Base-by-base conservation (phyloP, 2,113 vertebrate genomes). In the Myxocyprinus asiaticus region DNA sequence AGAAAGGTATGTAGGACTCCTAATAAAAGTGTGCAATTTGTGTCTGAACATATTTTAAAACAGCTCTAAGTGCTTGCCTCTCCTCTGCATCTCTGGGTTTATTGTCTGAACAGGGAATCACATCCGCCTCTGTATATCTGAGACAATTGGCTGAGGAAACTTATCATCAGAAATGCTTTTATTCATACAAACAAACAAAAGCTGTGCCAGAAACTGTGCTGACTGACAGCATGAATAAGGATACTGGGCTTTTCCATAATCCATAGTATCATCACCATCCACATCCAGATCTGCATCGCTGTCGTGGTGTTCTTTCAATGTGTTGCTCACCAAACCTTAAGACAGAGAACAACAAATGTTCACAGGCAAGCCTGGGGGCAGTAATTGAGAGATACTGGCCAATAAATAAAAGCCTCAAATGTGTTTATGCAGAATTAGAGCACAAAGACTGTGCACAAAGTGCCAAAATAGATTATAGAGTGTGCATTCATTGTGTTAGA, bases 211-310 rank as follows among this genome's bases (percentile, higher is more conserved):
- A 11, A 10, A 14, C 9, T 55, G 11, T 4, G 5, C 12, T 4
- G 12, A 10, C 12, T 33, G 9, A 67, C 47, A 76, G 42, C 51
- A 33, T 17, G 42, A 8, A 47, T 44, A 91, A 96, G 91, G 98
- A 99, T 99, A 98, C 98, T 99, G 98, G 67, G 95, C 94, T 88
- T 96, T 94, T 84, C 98, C 98, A 0, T 99, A 99, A 82, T 98
- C 96, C 85, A 98, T 90, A 77, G 97, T 99, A 88, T 98, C 96
- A 0, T 99, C 98, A 74, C 98, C 97, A 59, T 99, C 97, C 83
- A 99, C 97, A 15, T 99, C 98, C 88, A 99, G 91, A 89, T 99
- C 98, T 0, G 94, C 96, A 0, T 99, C 97, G 0, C 98, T 98
- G 92, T 99, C 98, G 0, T 96, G 95, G 83, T 95, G 95, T 85